A percentile compares a stretch with the other conserved stretches of the same genome.
Evolutionary conservation across 2,113 vertebrate genomes (phyloP).

Genomic region (Hemichromis elongatus): DNA sequence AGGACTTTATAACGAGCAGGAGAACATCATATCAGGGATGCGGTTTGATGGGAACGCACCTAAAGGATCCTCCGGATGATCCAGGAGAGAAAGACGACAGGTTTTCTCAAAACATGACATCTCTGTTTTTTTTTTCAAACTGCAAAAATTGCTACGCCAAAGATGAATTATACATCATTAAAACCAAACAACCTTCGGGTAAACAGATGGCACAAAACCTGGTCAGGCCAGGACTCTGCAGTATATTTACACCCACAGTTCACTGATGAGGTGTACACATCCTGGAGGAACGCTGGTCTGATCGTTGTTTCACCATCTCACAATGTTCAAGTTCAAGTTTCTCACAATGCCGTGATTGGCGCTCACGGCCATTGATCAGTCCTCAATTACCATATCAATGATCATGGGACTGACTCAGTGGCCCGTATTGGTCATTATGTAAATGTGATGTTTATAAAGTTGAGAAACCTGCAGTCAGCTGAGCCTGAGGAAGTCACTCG

Average conservation of each 20-base stretch:
- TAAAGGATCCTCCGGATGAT: not conserved
- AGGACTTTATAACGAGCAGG: not conserved
- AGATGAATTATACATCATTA: not conserved
- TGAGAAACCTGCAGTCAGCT: not conserved
- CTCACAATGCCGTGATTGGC: not conserved
- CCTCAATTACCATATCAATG: not conserved
- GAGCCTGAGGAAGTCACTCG: not conserved
- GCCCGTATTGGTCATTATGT: rapidly evolving
- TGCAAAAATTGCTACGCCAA: not conserved
- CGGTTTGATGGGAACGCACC: not conserved
- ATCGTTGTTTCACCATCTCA: no score
- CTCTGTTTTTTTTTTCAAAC: not conserved
- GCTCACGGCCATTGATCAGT: not conserved
- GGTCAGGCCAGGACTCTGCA: rapidly evolving
- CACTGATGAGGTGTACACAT: not conserved
- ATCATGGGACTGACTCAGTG: not conserved
- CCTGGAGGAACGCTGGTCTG: not conserved
- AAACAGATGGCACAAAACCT: rapidly evolving
- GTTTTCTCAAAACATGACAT: not conserved
- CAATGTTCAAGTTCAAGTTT: no score
- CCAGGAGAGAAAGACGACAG: not conserved
- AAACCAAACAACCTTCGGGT: rapidly evolving
- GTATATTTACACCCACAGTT: not conserved
- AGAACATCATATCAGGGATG: not conserved
- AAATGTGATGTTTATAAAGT: not conserved